Base-by-base conservation (phyloP, 1,140 invertebrate species). In the Penaeus japonicus region DNA sequence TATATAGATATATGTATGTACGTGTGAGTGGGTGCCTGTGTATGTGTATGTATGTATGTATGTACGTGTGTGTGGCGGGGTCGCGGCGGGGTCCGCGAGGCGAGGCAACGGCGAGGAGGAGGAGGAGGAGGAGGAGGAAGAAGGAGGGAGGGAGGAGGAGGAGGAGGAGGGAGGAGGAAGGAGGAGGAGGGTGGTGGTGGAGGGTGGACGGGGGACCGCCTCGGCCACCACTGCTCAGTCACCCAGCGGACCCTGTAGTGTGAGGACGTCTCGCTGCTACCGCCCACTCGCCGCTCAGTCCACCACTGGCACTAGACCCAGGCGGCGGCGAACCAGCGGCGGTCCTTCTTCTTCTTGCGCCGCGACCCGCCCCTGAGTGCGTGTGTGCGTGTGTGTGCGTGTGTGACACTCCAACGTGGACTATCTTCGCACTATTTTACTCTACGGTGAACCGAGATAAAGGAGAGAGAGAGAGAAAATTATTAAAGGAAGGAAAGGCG, bases 171-270 rank as follows among this genome's bases (percentile, higher is more conserved):
- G 12, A 10, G 39, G 39, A 39, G 39, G 39, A 39, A 47, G 39
- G 39, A 47, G 39, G 39, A 47, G 39, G 39, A 47, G 39, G 39
- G 39, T 47, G 47, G 47, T 15, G 47, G 47, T 35, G 80, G 80
- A 59, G 80, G 86, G 47, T 77, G 86, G 70, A 88, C 47, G 79
- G 62, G 39, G 53, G 79, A 53, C 79, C 79, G 35, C 79, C 79
- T 47, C 62, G 86, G 80, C 86, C 79, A 82, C 47, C 80, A 73
- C 59, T 83, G 79, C 86, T 88, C 86, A 88, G 86, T 88, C 86
- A 88, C 86, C 86, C 86, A 88, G 86, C 86, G 86, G 86, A 88
- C 86, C 75, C 75, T 82, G 86, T 80, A 80, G 86, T 62, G 86
- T 55, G 39, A 47, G 62, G 79, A 57, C 80, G 30, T 83, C 77